Evolutionary conservation across 2,888 invertebrate genomes (phyloP), one percentile per base, ranked within the genome.

Genomic region (Hipparchia sbordonii): DNA sequence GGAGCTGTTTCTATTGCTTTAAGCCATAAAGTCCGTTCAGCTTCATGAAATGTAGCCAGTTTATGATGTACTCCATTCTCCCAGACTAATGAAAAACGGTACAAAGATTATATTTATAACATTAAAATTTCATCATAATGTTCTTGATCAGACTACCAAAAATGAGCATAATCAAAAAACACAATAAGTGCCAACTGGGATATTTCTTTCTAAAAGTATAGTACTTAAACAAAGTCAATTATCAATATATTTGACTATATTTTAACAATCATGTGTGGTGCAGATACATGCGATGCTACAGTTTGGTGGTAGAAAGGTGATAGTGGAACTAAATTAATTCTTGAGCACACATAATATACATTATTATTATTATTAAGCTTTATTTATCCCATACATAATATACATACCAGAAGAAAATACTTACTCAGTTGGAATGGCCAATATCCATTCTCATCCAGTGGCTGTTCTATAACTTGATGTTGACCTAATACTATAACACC

Each of bases 401-500:
- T 8, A 45, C 13, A 45, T n/a, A 46, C n/a, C 13, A 62, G 0
- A 33, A 7, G 13, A 12, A 4, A 33, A 52, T 65, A 39, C 70
- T 94, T 93, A 97, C 98, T 96, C 89, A 98, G 95, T 83, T 96
- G 96, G 90, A 97, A 97, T 68, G 97, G 97, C 90, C 96, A 97
- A 78, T 96, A 96, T 74, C 96, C 96, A 84, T 97, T 96, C 79
- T 95, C 94, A 79, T 95, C 95, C 73, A 94, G 91, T 54, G 93
- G 88, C 77, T 95, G 94, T 65, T 95, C 86, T 61, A 96, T 95
- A 65, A 98, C 96, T 77, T 96, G 95, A 88, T 97, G 98, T 82
- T 98, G 96, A 84, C 98, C 98, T 78, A 99, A 92, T 68, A 99
- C 96, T 79, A 98, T 95, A 1, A 98, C 96, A 52, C 98, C 98